Base-by-base conservation (phyloP, 2,888 invertebrate species). In the Caenorhabditis drosophilae region DNA sequence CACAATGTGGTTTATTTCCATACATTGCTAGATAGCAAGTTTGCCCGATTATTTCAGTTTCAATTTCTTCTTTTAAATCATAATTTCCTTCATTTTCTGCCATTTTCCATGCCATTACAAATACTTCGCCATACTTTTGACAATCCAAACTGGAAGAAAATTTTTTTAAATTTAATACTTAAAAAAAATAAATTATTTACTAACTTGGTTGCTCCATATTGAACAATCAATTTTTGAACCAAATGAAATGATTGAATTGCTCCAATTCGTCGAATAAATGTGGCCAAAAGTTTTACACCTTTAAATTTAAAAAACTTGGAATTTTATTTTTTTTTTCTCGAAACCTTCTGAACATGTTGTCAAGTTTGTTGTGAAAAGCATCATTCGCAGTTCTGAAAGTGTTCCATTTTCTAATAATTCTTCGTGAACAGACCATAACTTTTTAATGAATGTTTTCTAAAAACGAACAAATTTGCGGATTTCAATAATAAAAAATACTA, bases 391-490 rank as follows among this genome's bases (percentile, higher is more conserved):
- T 0, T 23, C 23, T 3, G 58, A 54, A 0, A 40, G 42, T 16
- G 44, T 55, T 16, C 35, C 40, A 51, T 64, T 50, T 2, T 41
- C 50, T 1, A 50, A 18, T 15, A 64, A 31, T 34, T 58, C 58
- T 40, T 64, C 53, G 9, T 48, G 50, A 22, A 55, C 49, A 1
- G 54, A 50, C 64, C 64, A 64, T 42, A 64, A 7, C 23, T 58
- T 58, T 50, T 49, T 64, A 40, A 64, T 58, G 16, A 58, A 64
- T 18, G 58, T 58, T 26, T 64, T 64, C 31, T 46, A 50, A 35
- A 61, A n/a, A 18, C 9, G 11, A 11, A 16, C 12, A 40, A 40
- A 40, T 12, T 40, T 40, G 7, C 16, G 7, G 16, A 1, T 27
- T 55, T 31, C 12, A 31, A 31, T 31, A 9, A 31, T 31, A 31